Evolutionary conservation across 1,140 invertebrate species (phyloP).

Genomic region (Bombus difficillimus): DNA sequence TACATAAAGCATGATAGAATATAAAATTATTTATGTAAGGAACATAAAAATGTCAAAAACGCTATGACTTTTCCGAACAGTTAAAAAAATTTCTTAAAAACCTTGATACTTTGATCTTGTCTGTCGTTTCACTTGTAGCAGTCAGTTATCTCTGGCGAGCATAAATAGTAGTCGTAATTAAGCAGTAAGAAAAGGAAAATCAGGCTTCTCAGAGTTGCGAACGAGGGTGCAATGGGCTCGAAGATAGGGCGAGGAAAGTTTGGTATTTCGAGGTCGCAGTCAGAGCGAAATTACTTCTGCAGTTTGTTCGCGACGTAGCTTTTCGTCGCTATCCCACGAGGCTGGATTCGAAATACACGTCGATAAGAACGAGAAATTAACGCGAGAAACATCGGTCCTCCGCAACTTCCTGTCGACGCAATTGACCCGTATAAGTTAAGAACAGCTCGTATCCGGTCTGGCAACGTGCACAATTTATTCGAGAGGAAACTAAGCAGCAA

Average conservation of each 20-base stretch:
- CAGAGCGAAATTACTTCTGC: constrained; percentile 54
- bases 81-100: not conserved
- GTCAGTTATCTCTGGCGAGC: not conserved
- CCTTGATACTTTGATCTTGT: not conserved
- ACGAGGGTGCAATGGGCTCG: constrained; percentile 9
- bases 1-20: no score
- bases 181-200: not conserved
- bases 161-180: not conserved
- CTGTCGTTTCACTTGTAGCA: not conserved
- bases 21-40: no score
- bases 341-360: not conserved
- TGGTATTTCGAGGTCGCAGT: constrained; percentile 54
- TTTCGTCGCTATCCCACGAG: not conserved
- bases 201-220: constrained; percentile 1
- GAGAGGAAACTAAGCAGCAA: not conserved
- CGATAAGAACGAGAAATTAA: constrained; percentile 50
- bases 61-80: not conserved
- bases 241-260: constrained; percentile 50
- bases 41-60: not conserved
- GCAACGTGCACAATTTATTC: not conserved
- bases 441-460: not conserved
- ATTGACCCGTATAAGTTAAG: not conserved
- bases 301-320: constrained; percentile 49
- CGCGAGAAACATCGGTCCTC: constrained; percentile 19
- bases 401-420: not conserved